These are phyloP conservation scores for Crambe crambe DNA, from an alignment of 37 sponge, comb jelly and placozoan species.

Conservation along the genomic window DNA sequence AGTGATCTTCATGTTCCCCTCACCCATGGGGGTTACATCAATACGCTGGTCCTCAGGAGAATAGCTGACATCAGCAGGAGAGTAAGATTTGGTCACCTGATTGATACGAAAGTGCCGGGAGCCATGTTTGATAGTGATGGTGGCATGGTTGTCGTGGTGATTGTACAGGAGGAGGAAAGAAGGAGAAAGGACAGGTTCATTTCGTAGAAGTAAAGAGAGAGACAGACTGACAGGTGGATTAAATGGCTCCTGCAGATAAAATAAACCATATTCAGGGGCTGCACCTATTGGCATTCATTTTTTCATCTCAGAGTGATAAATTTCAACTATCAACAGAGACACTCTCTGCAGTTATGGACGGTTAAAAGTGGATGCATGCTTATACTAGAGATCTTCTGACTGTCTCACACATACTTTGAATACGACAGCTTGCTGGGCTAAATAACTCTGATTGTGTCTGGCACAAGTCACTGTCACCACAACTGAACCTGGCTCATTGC, in stretches of 20 bases:
- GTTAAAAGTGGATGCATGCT: background rate
- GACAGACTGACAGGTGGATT: slow-evolving; percentile 50
- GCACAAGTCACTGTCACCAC: slow-evolving; percentile 36
- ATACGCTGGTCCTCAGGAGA: slow-evolving; percentile 14
- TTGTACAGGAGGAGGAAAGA: slow-evolving; percentile 43
- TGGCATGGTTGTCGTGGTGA: slow-evolving; percentile 55
- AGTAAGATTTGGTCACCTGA: slow-evolving; percentile 21
- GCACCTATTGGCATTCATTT: background rate
- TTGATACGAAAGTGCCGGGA: slow-evolving; percentile 68
- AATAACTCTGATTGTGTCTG: slow-evolving; percentile 9
- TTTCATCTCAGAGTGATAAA: background rate
- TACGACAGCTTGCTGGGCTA: background rate
- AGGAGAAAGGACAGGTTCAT: slow-evolving; percentile 32
- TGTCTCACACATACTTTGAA: slow-evolving; percentile 25
- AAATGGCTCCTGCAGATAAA: slow-evolving; percentile 37
- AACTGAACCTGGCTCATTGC: slow-evolving; percentile 38
- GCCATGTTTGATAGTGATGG: slow-evolving; percentile 43
- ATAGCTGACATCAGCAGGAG: slow-evolving; percentile 37
- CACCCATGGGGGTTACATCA: slow-evolving; percentile 41
- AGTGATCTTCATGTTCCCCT: slow-evolving; percentile 52
- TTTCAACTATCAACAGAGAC: background rate
- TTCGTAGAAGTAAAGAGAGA: slow-evolving; percentile 49
- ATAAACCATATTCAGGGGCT: too few species aligned
- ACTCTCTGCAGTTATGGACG: background rate
- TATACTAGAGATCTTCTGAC: background rate